Conservation (phyloP, 1,140 invertebrate genomes). For the Musca vetustissima region DNA sequence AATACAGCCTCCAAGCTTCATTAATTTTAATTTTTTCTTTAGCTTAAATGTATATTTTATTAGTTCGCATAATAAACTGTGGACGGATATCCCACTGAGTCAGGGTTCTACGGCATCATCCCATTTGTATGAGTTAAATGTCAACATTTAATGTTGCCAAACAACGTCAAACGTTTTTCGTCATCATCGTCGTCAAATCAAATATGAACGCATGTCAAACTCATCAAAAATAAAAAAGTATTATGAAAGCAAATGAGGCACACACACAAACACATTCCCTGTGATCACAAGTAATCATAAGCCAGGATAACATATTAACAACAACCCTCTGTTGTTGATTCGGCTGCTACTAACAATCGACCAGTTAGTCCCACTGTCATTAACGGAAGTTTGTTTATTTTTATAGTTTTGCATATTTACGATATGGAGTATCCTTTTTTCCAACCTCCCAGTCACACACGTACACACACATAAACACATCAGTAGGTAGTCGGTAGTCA, state of each 20-base stretch:
- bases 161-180: background rate
- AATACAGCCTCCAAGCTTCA: slow-evolving; percentile 48
- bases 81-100: slow-evolving; percentile 21
- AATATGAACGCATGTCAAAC: slow-evolving; percentile 55
- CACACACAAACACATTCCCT: background rate
- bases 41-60: slow-evolving; percentile 51
- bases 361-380: too few species aligned
- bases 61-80: slow-evolving; percentile 35
- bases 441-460: background rate
- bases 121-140: slow-evolving; percentile 27
- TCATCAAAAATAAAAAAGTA: slow-evolving; percentile 56
- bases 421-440: slow-evolving; percentile 15
- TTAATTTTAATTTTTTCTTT: slow-evolving; percentile 47
- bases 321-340: background rate
- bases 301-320: background rate
- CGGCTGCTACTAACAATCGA: background rate
- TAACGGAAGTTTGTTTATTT: slow-evolving; percentile 55
- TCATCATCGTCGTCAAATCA: slow-evolving; percentile 20
- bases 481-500: background rate
- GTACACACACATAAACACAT: background rate
- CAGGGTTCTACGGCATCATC: slow-evolving; percentile 37
- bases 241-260: slow-evolving; percentile 25
- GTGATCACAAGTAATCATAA: background rate
- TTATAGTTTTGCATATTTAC: slow-evolving; percentile 31
- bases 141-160: slow-evolving; percentile 30